These are phyloP conservation scores for Neosalanx taihuensis DNA, from an alignment of 2,797 vertebrate genomes.

Conservation along the genomic window DNA sequence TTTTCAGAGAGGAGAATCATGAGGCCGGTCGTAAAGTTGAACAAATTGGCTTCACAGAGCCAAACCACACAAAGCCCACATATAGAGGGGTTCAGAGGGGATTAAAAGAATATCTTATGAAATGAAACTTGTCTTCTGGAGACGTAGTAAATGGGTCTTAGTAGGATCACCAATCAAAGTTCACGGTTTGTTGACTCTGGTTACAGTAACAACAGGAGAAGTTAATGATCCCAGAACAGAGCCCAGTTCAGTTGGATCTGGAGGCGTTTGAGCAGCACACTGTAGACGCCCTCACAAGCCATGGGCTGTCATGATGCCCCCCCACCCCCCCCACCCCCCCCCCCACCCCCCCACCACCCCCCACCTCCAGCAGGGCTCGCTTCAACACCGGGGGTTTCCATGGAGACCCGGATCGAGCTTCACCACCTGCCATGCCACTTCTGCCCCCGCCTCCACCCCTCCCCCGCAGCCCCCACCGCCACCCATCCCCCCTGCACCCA, in stretches of 20 bases:
- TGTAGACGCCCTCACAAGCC: background rate
- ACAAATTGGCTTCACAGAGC: slow-evolving; percentile 30
- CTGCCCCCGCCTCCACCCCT: slow-evolving; percentile 28
- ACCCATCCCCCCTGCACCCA: slow-evolving; percentile 43
- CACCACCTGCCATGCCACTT: slow-evolving; percentile 66
- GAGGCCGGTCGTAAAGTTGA: slow-evolving; percentile 33
- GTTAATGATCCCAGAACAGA: too few relatives aligned
- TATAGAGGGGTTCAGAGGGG: slow-evolving; percentile 19
- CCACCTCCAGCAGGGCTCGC: slow-evolving; percentile 60
- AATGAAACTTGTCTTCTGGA: background rate
- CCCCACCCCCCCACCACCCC: background rate
- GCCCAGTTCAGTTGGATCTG: too few relatives aligned
- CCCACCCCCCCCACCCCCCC: too few relatives aligned
- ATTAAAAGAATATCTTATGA: slow-evolving; percentile 24
- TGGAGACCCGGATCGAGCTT: slow-evolving; percentile 72
- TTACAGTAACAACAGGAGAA: too few relatives aligned
- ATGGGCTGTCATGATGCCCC: too few relatives aligned
- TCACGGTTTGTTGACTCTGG: too few relatives aligned
- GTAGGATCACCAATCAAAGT: background rate
- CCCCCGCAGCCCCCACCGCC: slow-evolving; percentile 50
- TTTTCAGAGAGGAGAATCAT: slow-evolving; percentile 30
- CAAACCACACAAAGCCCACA: background rate
- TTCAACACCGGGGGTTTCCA: slow-evolving; percentile 60
- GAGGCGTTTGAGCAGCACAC: background rate
- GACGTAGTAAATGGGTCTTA: background rate